Evolutionary conservation across 2,888 invertebrate species (phyloP).

Genomic region (Lobophora halterata): DNA sequence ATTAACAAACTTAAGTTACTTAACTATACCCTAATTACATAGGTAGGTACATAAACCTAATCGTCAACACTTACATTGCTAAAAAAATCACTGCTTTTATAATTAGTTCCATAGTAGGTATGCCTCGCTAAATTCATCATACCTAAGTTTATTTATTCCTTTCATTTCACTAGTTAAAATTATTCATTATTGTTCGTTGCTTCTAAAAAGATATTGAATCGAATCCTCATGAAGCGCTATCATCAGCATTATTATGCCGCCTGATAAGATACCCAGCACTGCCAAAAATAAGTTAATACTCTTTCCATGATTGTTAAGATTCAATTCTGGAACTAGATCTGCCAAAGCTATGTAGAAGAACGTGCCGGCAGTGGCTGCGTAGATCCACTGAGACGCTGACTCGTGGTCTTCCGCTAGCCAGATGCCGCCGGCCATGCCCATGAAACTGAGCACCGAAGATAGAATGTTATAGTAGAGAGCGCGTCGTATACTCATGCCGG

Average conservation of each 20-base stretch:
- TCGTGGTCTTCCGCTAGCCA: constrained; percentile 86
- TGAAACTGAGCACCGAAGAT: constrained; percentile 87
- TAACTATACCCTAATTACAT: too few species aligned
- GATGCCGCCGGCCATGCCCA: constrained; percentile 87
- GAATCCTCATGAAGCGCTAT: constrained; percentile 87
- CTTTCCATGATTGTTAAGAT: constrained; percentile 75
- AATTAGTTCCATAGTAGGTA: too few species aligned
- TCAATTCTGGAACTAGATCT: constrained; percentile 86
- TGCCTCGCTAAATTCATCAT: too few species aligned
- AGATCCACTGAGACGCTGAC: constrained; percentile 87
- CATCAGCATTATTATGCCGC: constrained; percentile 86
- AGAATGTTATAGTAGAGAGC: constrained; percentile 88
- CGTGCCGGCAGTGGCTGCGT: constrained; percentile 89
- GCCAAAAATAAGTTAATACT: constrained; percentile 82
- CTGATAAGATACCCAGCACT: constrained; percentile 83
- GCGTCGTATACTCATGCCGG: constrained; percentile 86
- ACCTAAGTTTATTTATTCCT: constrained; percentile 12
- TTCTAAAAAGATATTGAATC: constrained; percentile 74
- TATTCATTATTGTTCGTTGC: constrained; percentile 25
- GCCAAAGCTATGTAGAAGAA: constrained; percentile 91
- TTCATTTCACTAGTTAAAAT: constrained; percentile 1
- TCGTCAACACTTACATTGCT: too few species aligned
- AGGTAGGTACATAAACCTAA: too few species aligned
- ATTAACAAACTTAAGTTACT: too few species aligned
- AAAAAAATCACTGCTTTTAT: too few species aligned